Conservation (phyloP, 2,797 vertebrate species). For the Furcifer pardalis region DNA sequence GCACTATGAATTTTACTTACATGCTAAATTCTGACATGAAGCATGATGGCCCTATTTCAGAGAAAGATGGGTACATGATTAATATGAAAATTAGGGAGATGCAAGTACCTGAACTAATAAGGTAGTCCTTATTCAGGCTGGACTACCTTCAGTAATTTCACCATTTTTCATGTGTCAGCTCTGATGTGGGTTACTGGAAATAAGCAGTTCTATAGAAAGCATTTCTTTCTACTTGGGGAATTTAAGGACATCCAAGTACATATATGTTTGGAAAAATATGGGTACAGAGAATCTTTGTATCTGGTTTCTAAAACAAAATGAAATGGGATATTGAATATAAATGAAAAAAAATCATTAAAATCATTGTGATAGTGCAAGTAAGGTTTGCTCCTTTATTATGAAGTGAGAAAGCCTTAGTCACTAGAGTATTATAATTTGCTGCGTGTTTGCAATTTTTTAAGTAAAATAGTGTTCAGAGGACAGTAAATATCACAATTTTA, state of each 20-base stretch:
- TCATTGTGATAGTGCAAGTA: slow-evolving; percentile 51
- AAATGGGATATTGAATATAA: slow-evolving; percentile 65
- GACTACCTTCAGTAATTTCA: slow-evolving; percentile 91
- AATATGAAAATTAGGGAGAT: slow-evolving; percentile 96
- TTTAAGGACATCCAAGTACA: slow-evolving; percentile 79
- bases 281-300: slow-evolving; percentile 63
- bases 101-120: slow-evolving; percentile 98
- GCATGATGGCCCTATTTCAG: slow-evolving; percentile 82
- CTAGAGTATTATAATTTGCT: slow-evolving; percentile 26
- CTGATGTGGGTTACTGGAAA: slow-evolving; percentile 85
- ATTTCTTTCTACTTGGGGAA: slow-evolving; percentile 82
- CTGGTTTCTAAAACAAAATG: slow-evolving; percentile 75
- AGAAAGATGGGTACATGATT: slow-evolving; percentile 90
- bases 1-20: slow-evolving; percentile 88
- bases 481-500: slow-evolving; percentile 46
- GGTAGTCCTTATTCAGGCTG: slow-evolving; percentile 93
- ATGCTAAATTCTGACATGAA: slow-evolving; percentile 83
- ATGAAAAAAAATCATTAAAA: slow-evolving; percentile 68
- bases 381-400: slow-evolving; percentile 55
- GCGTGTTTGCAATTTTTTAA: slow-evolving; percentile 17
- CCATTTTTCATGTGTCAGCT: slow-evolving; percentile 97
- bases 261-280: slow-evolving; percentile 68
- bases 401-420: slow-evolving; percentile 57
- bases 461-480: slow-evolving; percentile 34
- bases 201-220: slow-evolving; percentile 78